Base-by-base conservation (phyloP, 2,113 vertebrate species). In the Pelodiscus sinensis region DNA sequence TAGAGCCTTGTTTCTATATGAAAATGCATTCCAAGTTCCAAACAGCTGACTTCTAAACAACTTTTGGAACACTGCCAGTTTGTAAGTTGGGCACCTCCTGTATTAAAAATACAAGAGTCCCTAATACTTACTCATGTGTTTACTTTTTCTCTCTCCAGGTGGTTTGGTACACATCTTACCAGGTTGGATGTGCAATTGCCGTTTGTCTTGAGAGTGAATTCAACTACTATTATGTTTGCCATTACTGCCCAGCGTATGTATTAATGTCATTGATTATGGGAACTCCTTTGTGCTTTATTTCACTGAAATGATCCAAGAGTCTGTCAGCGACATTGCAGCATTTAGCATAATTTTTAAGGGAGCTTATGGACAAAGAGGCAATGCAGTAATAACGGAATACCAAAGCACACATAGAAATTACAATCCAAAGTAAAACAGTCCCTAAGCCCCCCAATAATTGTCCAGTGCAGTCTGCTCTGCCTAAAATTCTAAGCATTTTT, bases 231-330 rank as follows among this genome's bases (percentile, higher is more conserved):
- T 98, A 97, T 0, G 97, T 98, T 80, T 98, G 98, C 56, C 98
- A 98, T 0, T 98, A 98, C 58, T 98, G 98, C 80, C 98, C 98
- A 0, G 7, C 22, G 97, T 98, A 97, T 0, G 98, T 98, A 95
- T 71, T 18, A 24, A 35, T 25, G 94, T 91, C 24, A 62, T 55
- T 57, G 15, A 25, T 35, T 50, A 79, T 22, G 38, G 29, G 54
- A 19, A 68, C 38, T 79, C 55, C 38, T 82, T 81, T n/a, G n/a
- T 73, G 29, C 71, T 56, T 80, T 51, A 10, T n/a, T 4, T 85
- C 71, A 54, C 15, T 25, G 84, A 14, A 82, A 87, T 56, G 25
- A 78, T 3, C 50, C 25, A 55, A 56, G 14, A 88, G 22, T 6
- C 35, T 2, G 4, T 51, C 29, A 78, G 4, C 57, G 55, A 19